Conservation (phyloP, 2,797 vertebrate genomes). For the Dromococcyx pavoninus region DNA sequence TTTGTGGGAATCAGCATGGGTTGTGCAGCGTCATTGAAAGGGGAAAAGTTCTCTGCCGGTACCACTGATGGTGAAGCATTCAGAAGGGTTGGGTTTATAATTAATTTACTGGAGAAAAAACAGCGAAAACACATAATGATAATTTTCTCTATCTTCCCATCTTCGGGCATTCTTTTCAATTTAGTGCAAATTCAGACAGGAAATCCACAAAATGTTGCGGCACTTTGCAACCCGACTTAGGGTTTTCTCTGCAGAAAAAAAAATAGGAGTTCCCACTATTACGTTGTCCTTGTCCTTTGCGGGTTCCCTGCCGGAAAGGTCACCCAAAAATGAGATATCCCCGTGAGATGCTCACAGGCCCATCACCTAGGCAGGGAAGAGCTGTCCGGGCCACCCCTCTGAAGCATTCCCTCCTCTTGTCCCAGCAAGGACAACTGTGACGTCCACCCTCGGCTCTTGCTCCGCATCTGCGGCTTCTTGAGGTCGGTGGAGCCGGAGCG, state of each 20-base stretch:
- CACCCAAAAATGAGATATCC: not conserved
- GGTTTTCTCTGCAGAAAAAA: not conserved
- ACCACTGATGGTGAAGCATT: not conserved
- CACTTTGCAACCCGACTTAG: too few relatives aligned
- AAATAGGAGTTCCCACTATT: accelerated
- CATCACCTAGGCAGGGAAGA: not conserved
- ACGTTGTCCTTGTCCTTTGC: not conserved
- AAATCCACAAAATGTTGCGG: not conserved
- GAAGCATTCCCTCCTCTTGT: accelerated
- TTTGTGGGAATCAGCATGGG: not conserved
- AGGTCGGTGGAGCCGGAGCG: not conserved
- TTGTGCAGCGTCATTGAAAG: not conserved
- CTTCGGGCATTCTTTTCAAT: not conserved
- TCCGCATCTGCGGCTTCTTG: accelerated
- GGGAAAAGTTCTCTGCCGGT: not conserved
- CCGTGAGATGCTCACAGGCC: accelerated
- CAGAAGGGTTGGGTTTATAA: not conserved
- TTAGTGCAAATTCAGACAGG: not conserved
- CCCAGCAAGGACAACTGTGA: not conserved
- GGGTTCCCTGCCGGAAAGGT: not conserved
- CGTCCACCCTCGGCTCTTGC: accelerated
- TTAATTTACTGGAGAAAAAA: not conserved
- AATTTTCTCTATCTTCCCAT: not conserved
- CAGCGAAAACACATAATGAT: not conserved
- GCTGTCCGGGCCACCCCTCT: not conserved